Percentiles rank a stretch among this genome's conserved stretches.
These are phyloP conservation scores for Dallia pectoralis DNA, from an alignment of 2,797 vertebrate genomes.

Conservation along the genomic window DNA sequence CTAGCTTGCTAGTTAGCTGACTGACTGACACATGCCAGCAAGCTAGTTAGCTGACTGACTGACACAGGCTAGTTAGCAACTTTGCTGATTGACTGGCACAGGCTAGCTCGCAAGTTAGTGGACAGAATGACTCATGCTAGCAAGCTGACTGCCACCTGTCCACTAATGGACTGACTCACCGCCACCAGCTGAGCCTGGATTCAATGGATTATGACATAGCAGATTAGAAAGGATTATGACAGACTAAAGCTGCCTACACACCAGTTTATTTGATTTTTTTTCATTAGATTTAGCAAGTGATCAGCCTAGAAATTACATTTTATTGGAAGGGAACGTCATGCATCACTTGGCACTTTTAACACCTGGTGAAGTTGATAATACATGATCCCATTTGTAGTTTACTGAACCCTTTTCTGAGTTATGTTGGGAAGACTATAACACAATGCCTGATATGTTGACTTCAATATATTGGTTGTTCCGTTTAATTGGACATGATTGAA, in stretches of 20 bases:
- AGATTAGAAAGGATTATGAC: background rate
- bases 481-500: no score
- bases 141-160: background rate
- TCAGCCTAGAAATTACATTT: background rate
- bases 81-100: background rate
- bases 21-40: background rate
- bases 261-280: background rate
- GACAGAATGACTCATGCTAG: background rate
- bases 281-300: background rate
- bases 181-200: slow-evolving; percentile 2
- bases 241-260: background rate
- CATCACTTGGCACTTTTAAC: no score
- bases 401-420: no score
- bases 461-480: no score
- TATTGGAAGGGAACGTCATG: no score
- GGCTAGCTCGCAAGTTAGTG: background rate
- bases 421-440: no score
- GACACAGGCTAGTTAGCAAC: background rate
- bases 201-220: slow-evolving; percentile 3
- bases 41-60: background rate
- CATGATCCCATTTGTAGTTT: no score
- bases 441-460: no score
- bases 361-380: no score
- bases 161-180: background rate
- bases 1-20: background rate